Percentiles rank a stretch among this genome's conserved stretches.
Evolutionary conservation across 2,888 invertebrate species (phyloP).

Genomic region (Nezara viridula): DNA sequence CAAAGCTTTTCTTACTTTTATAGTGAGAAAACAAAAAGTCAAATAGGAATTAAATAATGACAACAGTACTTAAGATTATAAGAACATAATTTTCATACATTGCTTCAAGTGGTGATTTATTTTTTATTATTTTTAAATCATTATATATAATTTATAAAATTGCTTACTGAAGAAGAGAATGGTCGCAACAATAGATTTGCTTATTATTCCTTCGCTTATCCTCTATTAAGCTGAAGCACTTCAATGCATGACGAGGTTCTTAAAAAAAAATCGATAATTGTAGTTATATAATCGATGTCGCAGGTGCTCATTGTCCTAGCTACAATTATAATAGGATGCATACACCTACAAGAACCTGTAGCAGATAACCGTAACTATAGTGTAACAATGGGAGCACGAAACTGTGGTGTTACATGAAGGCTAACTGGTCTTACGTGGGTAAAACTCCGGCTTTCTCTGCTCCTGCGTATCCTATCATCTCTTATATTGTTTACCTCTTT

Average conservation of each 20-base stretch:
- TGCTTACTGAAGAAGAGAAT: no score
- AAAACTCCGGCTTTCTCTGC: background rate
- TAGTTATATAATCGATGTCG: background rate
- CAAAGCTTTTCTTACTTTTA: no score
- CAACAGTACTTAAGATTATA: no score
- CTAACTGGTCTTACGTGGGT: background rate
- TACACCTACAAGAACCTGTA: background rate
- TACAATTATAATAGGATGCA: background rate
- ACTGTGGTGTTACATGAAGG: background rate
- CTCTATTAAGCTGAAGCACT: background rate
- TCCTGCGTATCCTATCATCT: background rate
- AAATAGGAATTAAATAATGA: no score
- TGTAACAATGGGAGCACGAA: background rate
- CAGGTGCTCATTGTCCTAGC: background rate
- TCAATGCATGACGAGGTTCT: background rate
- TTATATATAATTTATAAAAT: no score
- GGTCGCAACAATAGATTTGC: no score
- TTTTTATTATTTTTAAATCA: no score
- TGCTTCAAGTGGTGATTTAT: no score
- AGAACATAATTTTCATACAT: no score
- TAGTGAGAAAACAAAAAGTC: no score
- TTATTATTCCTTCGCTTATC: background rate
- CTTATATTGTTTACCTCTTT: background rate
- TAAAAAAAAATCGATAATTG: background rate
- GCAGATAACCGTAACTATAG: background rate